Base-by-base conservation (phyloP, 2,113 vertebrate species). In the Psammodynastes pulverulentus region DNA sequence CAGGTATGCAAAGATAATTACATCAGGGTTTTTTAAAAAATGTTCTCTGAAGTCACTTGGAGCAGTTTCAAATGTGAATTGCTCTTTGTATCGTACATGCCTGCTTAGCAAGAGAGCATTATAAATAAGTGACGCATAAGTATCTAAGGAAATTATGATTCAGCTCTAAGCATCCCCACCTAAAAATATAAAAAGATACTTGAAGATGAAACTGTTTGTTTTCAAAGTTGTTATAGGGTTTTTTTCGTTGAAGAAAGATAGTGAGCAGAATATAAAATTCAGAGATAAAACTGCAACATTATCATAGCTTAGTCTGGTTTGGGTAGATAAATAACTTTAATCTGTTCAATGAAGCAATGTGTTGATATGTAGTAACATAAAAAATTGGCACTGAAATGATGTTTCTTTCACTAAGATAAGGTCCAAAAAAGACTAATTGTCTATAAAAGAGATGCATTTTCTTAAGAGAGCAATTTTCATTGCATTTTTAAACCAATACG, bases 21-120 rank as follows among this genome's bases (percentile, higher is more conserved):
- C 15, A 43, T 84, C 45, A 56, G 90, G 1, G 29, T 49, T 21
- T 10, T 26, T 39, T 19, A 45, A 52, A 46, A 87, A 87, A 48
- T 84, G 43, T 19, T 54, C 85, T 79, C 84, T 56, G 17, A 93
- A 87, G 84, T 86, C 56, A 93, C 87, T 90, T 39, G 62, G 9
- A 91, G 58, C 6, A 46, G 21, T 46, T 89, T 89, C 52, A 79
- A 29, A 89, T 86, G 90, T 87, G 84, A 93, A 89, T 89, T 39
- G 72, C 43, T 49, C 34, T 84, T 72, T 79, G 15, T 58, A 56
- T 84, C 29, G 39, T 17, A n/a, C 15, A 54, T 10, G 24, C 29
- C 92, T 93, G 52, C n/a, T 51, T 56, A 67, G 39, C 49, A 26
- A 45, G 51, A 46, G 26, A 85, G 45, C 34, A 89, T 88, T 62